Base-by-base conservation (phyloP, 2,113 vertebrate genomes). In the Myodes glareolus region DNA sequence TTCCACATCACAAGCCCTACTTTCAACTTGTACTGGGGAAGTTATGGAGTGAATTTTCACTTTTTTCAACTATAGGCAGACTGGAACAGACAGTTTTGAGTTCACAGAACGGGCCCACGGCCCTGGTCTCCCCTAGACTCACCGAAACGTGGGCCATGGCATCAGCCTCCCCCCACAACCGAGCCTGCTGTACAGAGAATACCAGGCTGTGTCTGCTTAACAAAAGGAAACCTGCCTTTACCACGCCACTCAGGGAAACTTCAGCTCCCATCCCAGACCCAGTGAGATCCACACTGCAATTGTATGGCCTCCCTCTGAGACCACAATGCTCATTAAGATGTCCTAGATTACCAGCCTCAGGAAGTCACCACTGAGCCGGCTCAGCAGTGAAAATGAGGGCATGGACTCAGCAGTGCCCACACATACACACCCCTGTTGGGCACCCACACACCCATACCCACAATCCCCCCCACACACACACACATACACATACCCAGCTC, bases 331-430 rank as follows among this genome's bases (percentile, higher is more conserved):
- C 88, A 55, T 8, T 19, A 65, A 42, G 73, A 72, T 61, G 70
- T 50, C 84, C 88, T 13, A 78, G 84, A 67, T 52, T 67, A 47
- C 14, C 0, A 1, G 36, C 19, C 58, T 50, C 42, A 3, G 42
- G 78, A n/a, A 78, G 36, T 25, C 29, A 31, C 42, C 33, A 6
- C 45, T 31, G n/a, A 7, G 70, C 87, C 25, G 0, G 7, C 65
- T 93, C 80, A 23, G 47, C 3, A 16, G 27, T 9, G 13, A 13
- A 61, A 67, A 68, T 0, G 33, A 72, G 80, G 16, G 39, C 68
- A 16, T 0, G 4, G 2, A 67, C 63, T 31, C 31, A 12, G 0
- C 55, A 58, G 25, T 19, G 8, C 55, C 9, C 58, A 7, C 67
- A 68, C 67, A 68, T 25, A 55, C 67, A 68, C 29, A 33, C 31